A percentile compares a stretch with the other conserved stretches of the same genome.
These are phyloP conservation scores for Bubo bubo DNA, from an alignment of 2,113 vertebrate genomes.

Conservation along the genomic window DNA sequence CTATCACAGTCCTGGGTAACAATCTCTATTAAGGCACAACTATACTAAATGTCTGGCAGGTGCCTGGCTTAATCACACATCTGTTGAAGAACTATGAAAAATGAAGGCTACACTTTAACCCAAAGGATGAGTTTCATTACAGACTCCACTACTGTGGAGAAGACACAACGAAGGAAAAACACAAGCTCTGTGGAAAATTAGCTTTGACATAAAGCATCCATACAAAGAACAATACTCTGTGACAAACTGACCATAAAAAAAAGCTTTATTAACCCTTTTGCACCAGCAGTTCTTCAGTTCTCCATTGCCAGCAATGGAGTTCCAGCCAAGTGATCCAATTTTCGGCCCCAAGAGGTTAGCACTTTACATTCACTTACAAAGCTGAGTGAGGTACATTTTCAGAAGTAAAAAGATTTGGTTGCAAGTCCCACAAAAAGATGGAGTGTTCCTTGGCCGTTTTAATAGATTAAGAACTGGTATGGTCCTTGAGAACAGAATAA, in stretches of 20 bases:
- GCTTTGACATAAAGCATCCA: not conserved
- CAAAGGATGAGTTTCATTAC: not conserved
- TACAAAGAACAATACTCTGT: not conserved
- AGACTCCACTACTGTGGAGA: not conserved
- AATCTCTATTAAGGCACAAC: not conserved
- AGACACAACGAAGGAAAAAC: rapidly evolving
- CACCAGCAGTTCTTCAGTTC: conserved; percentile 43
- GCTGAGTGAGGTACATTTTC: conserved; percentile 51
- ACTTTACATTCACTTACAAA: conserved; percentile 67
- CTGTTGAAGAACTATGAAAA: not conserved
- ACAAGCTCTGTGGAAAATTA: not conserved
- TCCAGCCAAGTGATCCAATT: conserved; percentile 49
- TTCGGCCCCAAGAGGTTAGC: conserved; percentile 15
- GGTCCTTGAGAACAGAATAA: conserved; percentile 46
- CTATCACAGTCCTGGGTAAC: not conserved
- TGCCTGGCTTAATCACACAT: no score
- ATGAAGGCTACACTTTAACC: not conserved
- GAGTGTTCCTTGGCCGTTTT: conserved; percentile 58
- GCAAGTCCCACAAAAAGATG: conserved; percentile 62
- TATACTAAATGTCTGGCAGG: no score
- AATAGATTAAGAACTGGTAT: conserved; percentile 33
- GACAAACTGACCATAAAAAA: conserved; percentile 40
- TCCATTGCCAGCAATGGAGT: conserved; percentile 63
- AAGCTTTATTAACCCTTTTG: conserved; percentile 74
- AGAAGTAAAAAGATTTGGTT: conserved; percentile 51